A percentile compares a stretch with the other conserved stretches of the same genome.
phyloP scores from a whole-genome alignment of 2,113 vertebrate genomes.

The Strigops habroptila region DNA sequence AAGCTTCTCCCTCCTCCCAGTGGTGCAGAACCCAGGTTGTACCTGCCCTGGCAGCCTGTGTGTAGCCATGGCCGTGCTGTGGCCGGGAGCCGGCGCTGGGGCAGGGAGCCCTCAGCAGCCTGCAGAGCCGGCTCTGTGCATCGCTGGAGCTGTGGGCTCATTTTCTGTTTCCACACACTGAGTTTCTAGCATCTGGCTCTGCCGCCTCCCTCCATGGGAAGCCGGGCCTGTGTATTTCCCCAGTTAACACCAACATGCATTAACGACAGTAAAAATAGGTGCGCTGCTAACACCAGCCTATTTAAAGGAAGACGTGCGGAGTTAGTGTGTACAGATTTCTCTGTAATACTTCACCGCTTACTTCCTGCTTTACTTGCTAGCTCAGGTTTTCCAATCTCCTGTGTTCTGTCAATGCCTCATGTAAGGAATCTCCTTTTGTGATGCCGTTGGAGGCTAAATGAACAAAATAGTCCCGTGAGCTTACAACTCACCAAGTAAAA shows the following conservation, averaged over 20 bases:
- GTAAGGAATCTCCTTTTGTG: not conserved
- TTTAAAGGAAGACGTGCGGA: not conserved
- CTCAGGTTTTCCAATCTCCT: not conserved
- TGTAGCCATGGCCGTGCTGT: rapidly evolving
- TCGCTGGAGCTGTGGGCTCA: rapidly evolving
- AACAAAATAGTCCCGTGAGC: not conserved
- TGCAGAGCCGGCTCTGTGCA: not conserved
- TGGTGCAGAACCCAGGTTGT: not conserved
- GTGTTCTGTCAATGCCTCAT: not conserved
- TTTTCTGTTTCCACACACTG: not conserved
- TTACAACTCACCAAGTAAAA: not conserved
- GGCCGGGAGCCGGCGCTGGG: not conserved
- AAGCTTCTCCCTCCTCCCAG: not conserved
- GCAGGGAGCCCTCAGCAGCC: not conserved
- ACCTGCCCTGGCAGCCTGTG: not conserved
- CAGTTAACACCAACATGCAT: rapidly evolving
- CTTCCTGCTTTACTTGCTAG: not conserved
- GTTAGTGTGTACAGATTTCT: not conserved
- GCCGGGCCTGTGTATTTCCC: not conserved
- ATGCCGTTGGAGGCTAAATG: not conserved
- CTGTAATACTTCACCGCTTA: not conserved
- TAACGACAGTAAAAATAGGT: not conserved
- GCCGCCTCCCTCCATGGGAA: not conserved
- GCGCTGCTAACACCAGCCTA: not conserved
- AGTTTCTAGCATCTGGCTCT: not conserved